Conservation (phyloP, 2,888 invertebrate species). For the Ptilodon capucinus region DNA sequence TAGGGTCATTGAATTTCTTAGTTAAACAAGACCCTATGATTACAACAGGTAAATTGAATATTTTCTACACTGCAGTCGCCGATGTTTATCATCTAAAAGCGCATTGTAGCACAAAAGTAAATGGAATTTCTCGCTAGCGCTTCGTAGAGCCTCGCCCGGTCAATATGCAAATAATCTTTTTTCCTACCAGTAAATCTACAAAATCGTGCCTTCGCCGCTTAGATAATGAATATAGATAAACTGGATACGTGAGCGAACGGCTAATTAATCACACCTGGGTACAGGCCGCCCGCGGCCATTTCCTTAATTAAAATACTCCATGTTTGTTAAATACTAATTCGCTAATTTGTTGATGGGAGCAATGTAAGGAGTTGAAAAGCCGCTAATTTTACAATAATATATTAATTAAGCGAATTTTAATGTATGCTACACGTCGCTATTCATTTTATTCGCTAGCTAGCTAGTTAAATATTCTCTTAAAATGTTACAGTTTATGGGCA, state of each 20-base stretch:
- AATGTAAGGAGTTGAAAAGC: not conserved
- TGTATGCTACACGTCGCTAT: not conserved
- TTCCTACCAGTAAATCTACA: conserved; percentile 50
- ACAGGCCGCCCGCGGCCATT: conserved; percentile 38
- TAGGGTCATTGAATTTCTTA: no score
- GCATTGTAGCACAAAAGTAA: conserved; percentile 6
- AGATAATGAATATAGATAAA: conserved; percentile 70
- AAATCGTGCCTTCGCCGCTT: conserved; percentile 64
- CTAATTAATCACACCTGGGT: conserved; percentile 64
- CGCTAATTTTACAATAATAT: not conserved
- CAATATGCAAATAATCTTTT: conserved; percentile 49
- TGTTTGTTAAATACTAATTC: conserved; percentile 33
- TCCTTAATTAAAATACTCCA: conserved; percentile 62
- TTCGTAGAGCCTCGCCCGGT: conserved; percentile 15
- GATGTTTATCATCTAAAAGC: not conserved
- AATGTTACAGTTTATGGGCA: no score
- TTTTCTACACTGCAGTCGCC: not conserved
- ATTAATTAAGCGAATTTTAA: not conserved
- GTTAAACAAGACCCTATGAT: not conserved
- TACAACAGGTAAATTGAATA: not conserved
- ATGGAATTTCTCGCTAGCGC: conserved; percentile 13
- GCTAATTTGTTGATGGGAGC: conserved; percentile 36
- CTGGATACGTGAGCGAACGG: conserved; percentile 51
- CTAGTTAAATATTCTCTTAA: no score
- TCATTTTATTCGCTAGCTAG: not conserved